Evolutionary conservation across 1,140 invertebrate species (phyloP).

Genomic region (Drosophila chauvacae): DNA sequence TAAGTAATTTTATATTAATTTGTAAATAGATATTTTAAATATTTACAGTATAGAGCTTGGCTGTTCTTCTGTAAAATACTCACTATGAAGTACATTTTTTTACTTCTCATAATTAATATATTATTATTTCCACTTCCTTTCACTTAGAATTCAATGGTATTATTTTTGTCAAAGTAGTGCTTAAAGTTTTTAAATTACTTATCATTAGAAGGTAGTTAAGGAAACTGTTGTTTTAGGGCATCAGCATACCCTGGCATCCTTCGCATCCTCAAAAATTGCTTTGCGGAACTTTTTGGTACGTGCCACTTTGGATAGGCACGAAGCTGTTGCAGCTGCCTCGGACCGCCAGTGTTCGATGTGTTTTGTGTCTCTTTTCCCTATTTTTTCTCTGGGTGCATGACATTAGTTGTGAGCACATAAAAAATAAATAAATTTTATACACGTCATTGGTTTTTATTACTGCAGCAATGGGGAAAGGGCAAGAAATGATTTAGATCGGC

Average conservation of each 20-base stretch:
- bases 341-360: constrained; percentile 45
- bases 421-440: constrained; percentile 81
- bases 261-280: constrained; percentile 60
- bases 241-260: constrained; percentile 16
- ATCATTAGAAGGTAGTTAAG: background rate
- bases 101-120: no score
- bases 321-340: constrained; percentile 60
- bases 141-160: background rate
- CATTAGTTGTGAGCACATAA: constrained; percentile 80
- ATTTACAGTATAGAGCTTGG: no score
- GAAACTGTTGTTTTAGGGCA: no score
- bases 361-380: constrained; percentile 22
- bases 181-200: background rate
- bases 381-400: constrained; percentile 48
- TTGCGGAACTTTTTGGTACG: constrained; percentile 77
- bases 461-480: constrained; percentile 57
- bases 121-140: no score
- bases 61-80: no score
- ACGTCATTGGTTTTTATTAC: constrained; percentile 80
- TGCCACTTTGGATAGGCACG: constrained; percentile 67
- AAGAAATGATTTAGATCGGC: constrained; percentile 67
- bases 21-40: no score
- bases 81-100: no score
- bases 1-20: no score
- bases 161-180: background rate